Evolutionary conservation across 2,113 vertebrate genomes (phyloP), one percentile per base, ranked within the genome.

Genomic region (Etheostoma cragini): DNA sequence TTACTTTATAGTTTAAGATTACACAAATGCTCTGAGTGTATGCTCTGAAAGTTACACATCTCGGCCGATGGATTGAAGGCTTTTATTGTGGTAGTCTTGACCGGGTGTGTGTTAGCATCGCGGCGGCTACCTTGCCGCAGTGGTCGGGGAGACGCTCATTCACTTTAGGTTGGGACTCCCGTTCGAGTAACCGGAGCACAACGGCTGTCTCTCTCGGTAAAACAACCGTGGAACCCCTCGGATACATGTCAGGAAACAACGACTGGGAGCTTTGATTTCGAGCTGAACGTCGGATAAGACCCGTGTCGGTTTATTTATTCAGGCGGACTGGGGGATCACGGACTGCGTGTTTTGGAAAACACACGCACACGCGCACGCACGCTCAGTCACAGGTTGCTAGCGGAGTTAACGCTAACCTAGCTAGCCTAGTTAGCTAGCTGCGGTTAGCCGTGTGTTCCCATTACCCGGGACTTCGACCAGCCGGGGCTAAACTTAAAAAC

Each of bases 301-400:
- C 15, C 8, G 17, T 14, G 12, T 6, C 1, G 46, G n/a, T n/a
- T n/a, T n/a, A 15, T 80, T 47, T 11, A 33, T 78, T 17, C 54
- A 1, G 24, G 0, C 21, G 19, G 54, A 33, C 42, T 56, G 70
- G 68, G 63, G 53, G 68, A 71, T 78, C 71, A 2, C n/a, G 53
- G 64, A 16, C 42, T 35, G 53, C 26, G 58, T 76, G 82, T 66
- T 76, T 76, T 13, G 81, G 79, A 53, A 76, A 46, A n/a, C n/a
- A n/a, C n/a, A n/a, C n/a, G n/a, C n/a, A n/a, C n/a, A n/a, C n/a
- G n/a, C 33, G 16, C 63, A 45, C 47, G 46, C n/a, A 38, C 49
- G 33, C 26, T 14, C 42, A 24, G 24, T 17, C 89, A 86, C 89
- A 91, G 90, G 90, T 92, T 90, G 85, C 80, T 86, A 89, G 77